Evolutionary conservation across 1,140 invertebrate species (phyloP), one percentile per base, ranked within the genome.

Genomic region (Amphibalanus amphitrite): DNA sequence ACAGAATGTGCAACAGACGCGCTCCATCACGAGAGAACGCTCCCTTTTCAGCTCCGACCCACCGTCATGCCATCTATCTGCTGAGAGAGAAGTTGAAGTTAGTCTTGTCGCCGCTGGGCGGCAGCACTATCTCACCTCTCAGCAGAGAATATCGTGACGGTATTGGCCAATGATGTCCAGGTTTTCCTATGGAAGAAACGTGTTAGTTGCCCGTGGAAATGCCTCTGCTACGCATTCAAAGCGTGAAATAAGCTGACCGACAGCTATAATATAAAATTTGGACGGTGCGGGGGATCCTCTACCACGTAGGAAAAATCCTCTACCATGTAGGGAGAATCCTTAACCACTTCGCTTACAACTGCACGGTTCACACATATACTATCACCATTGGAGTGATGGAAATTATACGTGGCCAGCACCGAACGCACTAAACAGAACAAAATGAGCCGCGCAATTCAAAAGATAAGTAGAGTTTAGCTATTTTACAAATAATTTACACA

Each of bases 121-220:
- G 71, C 75, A 67, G 74, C 78, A 79, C 75, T 77, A 80, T 70
- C 81, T 84, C 86, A 86, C 86, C 85, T 86, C 86, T 85, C 86
- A 89, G 84, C 88, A 89, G 85, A 89, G 88, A 84, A 90, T 89
- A 86, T 89, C 87, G 82, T 87, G 86, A 83, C 89, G 89, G 86
- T 88, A 90, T 84, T 88, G 87, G 80, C 88, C 88, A 84, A 89
- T 88, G 82, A 89, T 87, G 83, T 89, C 88, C 85, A 88, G 86
- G 84, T 85, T 88, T 83, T 89, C 87, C 82, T 89, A 74, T 69
- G 74, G 71, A 72, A 72, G 71, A 72, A 70, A 76, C 47, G 47
- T 59, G 47, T 59, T 59, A 59, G 47, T 59, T 59, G 47, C 47
- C 47, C 47, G 47, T 23, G 20, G 47, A 59, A 59, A 59, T 23